Conservation (phyloP, 2,888 invertebrate genomes). For the Scrobipalpa costella region DNA sequence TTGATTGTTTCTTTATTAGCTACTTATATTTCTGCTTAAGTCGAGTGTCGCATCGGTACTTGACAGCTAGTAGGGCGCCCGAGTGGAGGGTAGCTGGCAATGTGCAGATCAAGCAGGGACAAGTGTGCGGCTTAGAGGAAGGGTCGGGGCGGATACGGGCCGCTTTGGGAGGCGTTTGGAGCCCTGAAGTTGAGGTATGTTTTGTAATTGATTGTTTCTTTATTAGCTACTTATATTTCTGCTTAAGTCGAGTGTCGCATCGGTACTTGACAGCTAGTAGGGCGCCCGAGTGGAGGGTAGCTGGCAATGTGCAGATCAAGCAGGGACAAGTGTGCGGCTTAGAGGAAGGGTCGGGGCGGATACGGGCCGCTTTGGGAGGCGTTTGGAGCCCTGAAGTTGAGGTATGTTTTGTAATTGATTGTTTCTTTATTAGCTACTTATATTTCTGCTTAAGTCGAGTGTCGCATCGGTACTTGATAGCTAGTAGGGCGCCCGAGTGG, state of each 20-base stretch:
- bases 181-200: constrained; percentile 64
- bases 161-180: constrained; percentile 62
- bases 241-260: constrained; percentile 60
- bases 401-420: constrained; percentile 42
- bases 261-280: constrained; percentile 49
- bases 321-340: constrained; percentile 58
- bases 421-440: too few species aligned
- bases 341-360: constrained; percentile 59
- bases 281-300: constrained; percentile 56
- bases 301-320: constrained; percentile 48
- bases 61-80: constrained; percentile 47
- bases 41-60: constrained; percentile 57
- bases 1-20: too few species aligned
- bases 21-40: too few species aligned
- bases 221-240: too few species aligned
- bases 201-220: neutral
- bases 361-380: constrained; percentile 58
- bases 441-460: too few species aligned
- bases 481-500: constrained; percentile 55
- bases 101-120: constrained; percentile 45
- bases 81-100: constrained; percentile 59
- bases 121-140: constrained; percentile 60
- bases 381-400: constrained; percentile 70
- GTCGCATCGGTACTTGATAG: constrained; percentile 54
- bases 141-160: constrained; percentile 63